Conservation (phyloP, 2,797 vertebrate genomes). For the Nasua narica region DNA sequence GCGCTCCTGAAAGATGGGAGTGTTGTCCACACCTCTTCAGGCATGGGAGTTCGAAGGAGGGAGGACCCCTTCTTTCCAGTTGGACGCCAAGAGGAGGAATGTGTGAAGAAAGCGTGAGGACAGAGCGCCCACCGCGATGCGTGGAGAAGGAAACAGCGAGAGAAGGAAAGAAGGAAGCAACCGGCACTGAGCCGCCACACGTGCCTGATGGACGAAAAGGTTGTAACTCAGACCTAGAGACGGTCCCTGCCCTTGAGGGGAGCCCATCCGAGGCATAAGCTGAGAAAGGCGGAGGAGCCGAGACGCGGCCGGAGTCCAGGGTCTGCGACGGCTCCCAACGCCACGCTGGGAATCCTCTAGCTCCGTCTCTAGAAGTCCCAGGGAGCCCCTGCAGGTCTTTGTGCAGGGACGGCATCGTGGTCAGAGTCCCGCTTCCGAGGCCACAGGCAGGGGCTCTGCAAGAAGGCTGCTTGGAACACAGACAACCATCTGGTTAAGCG, state of each 20-base stretch:
- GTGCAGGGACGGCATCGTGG: neutral
- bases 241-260: neutral
- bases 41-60: neutral
- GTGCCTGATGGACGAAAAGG: neutral
- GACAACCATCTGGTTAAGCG: too few relatives aligned
- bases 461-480: neutral
- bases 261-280: rapidly evolving
- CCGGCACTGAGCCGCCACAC: rapidly evolving
- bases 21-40: neutral
- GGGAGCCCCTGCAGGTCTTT: neutral
- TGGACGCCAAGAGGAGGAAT: neutral
- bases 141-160: neutral
- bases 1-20: neutral
- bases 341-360: neutral
- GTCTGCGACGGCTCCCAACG: rapidly evolving
- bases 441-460: neutral
- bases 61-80: neutral
- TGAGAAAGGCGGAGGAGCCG: neutral
- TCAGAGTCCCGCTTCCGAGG: neutral
- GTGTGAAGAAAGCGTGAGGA: neutral
- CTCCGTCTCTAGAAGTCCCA: neutral
- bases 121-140: rapidly evolving
- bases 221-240: neutral
- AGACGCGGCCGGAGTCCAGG: neutral
- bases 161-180: neutral